A percentile compares a stretch with the other conserved stretches of the same genome.
Conservation (phyloP, 1,140 invertebrate genomes). For the Drosophila varians region DNA sequence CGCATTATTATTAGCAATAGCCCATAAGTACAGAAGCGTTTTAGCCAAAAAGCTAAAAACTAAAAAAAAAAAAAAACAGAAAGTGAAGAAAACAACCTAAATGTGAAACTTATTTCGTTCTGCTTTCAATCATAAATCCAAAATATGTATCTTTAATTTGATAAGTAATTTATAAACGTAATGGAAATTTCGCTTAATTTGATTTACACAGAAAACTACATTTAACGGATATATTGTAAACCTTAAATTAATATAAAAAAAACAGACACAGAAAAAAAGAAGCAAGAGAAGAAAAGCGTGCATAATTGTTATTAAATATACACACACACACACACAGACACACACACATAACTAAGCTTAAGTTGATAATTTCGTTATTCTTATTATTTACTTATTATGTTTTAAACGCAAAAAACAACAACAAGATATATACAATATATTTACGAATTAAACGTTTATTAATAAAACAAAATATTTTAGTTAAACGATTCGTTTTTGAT, state of each 20-base stretch:
- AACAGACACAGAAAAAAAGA: constrained; percentile 17
- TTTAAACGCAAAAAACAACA: constrained; percentile 62
- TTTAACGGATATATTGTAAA: constrained; percentile 36
- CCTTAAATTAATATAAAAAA: constrained; percentile 56
- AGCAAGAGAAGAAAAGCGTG: constrained; percentile 45
- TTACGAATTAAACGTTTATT: constrained; percentile 78
- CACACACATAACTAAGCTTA: constrained; percentile 65
- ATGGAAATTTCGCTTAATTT: constrained; percentile 46
- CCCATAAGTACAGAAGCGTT: constrained; percentile 71
- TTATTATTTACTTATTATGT: constrained; percentile 81
- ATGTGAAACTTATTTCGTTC: constrained; percentile 45
- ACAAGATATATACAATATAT: constrained; percentile 64
- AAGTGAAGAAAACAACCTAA: constrained; percentile 52
- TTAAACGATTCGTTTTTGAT: constrained; percentile 60
- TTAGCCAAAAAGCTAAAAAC: constrained; percentile 60
- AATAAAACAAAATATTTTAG: constrained; percentile 77
- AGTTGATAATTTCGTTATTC: constrained; percentile 77
- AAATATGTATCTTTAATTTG: constrained; percentile 49
- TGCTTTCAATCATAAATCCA: constrained; percentile 39
- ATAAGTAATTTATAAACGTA: constrained; percentile 51
- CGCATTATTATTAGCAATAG: constrained; percentile 78
- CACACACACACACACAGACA: constrained; percentile 14
- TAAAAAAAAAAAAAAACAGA: constrained; percentile 29
- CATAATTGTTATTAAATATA: constrained; percentile 75
- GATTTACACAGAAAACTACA: constrained; percentile 38